Conservation (phyloP, 2,888 invertebrate species). For the Carcina quercana region DNA sequence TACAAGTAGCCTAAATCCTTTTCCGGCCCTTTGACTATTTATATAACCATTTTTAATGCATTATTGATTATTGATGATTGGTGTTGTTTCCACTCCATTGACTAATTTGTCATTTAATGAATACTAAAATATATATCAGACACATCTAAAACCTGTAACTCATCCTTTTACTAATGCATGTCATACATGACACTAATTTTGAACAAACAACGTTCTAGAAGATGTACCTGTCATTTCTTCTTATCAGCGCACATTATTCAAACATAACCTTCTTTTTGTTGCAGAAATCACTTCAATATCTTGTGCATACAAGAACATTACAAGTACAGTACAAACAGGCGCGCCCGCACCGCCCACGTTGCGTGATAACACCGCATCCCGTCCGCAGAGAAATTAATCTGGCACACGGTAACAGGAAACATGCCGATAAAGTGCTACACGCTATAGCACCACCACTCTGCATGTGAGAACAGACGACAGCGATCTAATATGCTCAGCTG, state of each 20-base stretch:
- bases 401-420: conserved; percentile 58
- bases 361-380: conserved; percentile 55
- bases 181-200: too few species aligned
- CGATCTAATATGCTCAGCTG: conserved; percentile 52
- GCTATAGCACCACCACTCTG: conserved; percentile 27
- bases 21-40: too few species aligned
- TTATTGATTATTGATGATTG: too few species aligned
- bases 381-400: conserved; percentile 64
- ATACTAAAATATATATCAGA: too few species aligned
- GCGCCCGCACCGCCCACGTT: conserved; percentile 56
- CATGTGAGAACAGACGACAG: conserved; percentile 23
- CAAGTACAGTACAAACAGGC: conserved; percentile 55
- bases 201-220: background rate
- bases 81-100: too few species aligned
- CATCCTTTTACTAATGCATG: too few species aligned
- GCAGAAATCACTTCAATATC: conserved; percentile 65
- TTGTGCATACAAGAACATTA: conserved; percentile 64
- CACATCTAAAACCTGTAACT: too few species aligned
- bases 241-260: conserved; percentile 32
- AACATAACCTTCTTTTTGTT: conserved; percentile 50
- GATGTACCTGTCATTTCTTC: conserved; percentile 4
- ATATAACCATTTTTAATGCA: too few species aligned
- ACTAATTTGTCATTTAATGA: too few species aligned
- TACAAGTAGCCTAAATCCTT: too few species aligned
- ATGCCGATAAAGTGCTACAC: conserved; percentile 44